These are phyloP conservation scores for Mactra quadrangularis DNA, from an alignment of 1,140 invertebrate genomes.

Conservation along the genomic window DNA sequence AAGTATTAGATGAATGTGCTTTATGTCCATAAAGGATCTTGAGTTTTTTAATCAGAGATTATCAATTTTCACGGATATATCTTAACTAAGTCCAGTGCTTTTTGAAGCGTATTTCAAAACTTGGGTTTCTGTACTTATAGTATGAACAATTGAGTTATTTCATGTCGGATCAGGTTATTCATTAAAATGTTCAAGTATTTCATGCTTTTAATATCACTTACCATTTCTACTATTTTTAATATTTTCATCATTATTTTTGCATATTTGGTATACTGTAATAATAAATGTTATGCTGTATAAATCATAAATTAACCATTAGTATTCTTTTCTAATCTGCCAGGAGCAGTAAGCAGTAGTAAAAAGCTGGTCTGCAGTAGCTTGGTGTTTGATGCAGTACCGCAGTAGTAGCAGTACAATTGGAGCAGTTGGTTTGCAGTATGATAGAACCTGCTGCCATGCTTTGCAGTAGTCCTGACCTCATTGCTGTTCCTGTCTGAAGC, in stretches of 20 bases:
- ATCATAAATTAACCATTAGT: slow-evolving; percentile 31
- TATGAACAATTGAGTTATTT: neutral
- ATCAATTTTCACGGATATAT: too few relatives aligned
- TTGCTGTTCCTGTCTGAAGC: slow-evolving; percentile 39
- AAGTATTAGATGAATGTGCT: too few relatives aligned
- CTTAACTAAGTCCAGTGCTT: too few relatives aligned
- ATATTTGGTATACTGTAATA: slow-evolving; percentile 14
- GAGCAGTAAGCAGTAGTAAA: slow-evolving; percentile 53
- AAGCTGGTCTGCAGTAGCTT: slow-evolving; percentile 50
- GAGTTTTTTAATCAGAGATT: too few relatives aligned
- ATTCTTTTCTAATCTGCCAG: slow-evolving; percentile 62
- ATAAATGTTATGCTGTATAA: slow-evolving; percentile 25
- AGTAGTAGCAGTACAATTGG: slow-evolving; percentile 26
- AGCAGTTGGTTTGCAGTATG: slow-evolving; percentile 28
- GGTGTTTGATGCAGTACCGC: slow-evolving; percentile 36
- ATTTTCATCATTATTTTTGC: slow-evolving; percentile 17
- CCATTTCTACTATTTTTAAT: slow-evolving; percentile 13
- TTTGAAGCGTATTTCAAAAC: too few relatives aligned
- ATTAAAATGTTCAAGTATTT: neutral
- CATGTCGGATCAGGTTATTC: neutral
- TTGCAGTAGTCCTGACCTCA: slow-evolving; percentile 15
- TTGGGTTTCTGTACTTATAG: too few relatives aligned
- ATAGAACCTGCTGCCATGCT: neutral
- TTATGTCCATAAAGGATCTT: too few relatives aligned
- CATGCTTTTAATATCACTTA: slow-evolving; percentile 22